phyloP scores from a whole-genome alignment of 2,113 vertebrate species.

The Vombatus ursinus region DNA sequence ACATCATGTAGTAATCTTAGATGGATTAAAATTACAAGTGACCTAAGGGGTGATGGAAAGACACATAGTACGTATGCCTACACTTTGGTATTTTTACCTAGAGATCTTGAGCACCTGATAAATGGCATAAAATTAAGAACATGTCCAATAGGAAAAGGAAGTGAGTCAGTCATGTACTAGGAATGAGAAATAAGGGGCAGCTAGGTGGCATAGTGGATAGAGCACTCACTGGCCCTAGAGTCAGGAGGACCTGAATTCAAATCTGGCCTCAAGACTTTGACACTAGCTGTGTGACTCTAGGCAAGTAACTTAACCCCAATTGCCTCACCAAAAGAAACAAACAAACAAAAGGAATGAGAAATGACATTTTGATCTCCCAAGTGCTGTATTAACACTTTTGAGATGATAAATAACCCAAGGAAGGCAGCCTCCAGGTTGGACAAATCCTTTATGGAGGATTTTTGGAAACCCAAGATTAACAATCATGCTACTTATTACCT shows the following conservation, averaged over 20 bases:
- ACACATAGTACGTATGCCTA: background rate
- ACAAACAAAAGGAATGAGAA: background rate
- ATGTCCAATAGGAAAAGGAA: background rate
- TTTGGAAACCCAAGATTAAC: background rate
- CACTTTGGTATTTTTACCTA: background rate
- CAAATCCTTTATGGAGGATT: background rate
- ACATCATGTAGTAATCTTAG: background rate
- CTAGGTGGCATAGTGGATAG: no score
- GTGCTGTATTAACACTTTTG: background rate
- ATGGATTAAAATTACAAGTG: background rate
- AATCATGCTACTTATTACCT: background rate
- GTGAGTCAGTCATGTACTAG: background rate
- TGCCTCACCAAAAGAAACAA: no score
- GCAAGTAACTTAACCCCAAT: no score
- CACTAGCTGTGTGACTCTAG: no score
- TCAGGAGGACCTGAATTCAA: no score
- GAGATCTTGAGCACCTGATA: background rate
- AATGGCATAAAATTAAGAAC: background rate
- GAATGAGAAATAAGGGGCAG: background rate
- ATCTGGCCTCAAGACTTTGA: no score
- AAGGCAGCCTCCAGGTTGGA: background rate
- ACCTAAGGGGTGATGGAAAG: background rate
- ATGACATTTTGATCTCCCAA: background rate
- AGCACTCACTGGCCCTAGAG: no score
- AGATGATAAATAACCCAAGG: background rate